Percentiles rank a stretch among this genome's conserved stretches.
Evolutionary conservation across 2,113 vertebrate genomes (phyloP).

Genomic region (Ellobius talpinus): DNA sequence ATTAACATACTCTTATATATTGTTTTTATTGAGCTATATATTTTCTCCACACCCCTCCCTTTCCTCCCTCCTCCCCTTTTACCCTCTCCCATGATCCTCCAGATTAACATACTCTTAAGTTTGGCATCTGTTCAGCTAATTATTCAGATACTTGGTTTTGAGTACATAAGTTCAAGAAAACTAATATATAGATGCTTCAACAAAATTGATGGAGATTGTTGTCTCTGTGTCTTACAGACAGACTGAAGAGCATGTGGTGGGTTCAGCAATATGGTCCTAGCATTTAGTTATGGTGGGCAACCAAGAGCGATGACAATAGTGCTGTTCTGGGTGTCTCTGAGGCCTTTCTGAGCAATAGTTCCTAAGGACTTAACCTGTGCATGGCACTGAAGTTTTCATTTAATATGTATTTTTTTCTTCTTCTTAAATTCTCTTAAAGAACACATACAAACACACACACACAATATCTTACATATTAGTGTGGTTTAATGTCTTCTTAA

Average conservation of each 20-base stretch:
- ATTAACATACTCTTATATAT: neutral
- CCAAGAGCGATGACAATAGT: fast-evolving
- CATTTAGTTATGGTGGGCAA: neutral
- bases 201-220: neutral
- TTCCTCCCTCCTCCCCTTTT: too few species aligned
- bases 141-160: slow-evolving; percentile 78
- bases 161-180: slow-evolving; percentile 55
- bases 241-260: neutral
- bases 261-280: neutral
- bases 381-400: neutral
- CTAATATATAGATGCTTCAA: slow-evolving; percentile 24
- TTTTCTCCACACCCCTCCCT: too few species aligned
- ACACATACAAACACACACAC: too few species aligned
- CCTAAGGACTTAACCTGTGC: neutral
- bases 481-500: neutral
- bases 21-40: too few species aligned
- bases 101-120: slow-evolving; percentile 25
- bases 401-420: neutral
- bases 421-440: neutral
- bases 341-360: neutral
- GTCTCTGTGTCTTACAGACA: neutral
- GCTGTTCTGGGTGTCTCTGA: neutral
- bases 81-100: too few species aligned
- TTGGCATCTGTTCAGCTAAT: slow-evolving; percentile 57
- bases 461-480: neutral